Conservation (phyloP, 2,113 vertebrate species). For the Myrmecophaga tridactyla region DNA sequence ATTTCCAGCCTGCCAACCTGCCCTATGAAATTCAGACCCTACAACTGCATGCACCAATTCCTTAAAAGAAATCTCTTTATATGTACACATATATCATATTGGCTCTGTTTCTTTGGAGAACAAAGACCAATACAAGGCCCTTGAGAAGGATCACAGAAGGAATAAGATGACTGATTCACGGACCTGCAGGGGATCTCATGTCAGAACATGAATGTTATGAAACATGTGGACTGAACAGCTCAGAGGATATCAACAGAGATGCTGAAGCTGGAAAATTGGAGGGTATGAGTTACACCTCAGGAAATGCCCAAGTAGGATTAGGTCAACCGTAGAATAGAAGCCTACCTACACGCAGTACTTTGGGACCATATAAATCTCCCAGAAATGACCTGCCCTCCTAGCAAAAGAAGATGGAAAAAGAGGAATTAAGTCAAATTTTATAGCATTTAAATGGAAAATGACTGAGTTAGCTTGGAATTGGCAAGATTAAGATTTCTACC, state of each 20-base stretch:
- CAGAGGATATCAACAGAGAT: not conserved
- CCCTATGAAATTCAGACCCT: no score
- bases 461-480: not conserved
- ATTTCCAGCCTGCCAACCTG: no score
- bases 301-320: not conserved
- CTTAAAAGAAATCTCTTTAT: no score
- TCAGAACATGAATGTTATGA: not conserved
- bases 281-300: not conserved
- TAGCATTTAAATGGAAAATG: constrained; percentile 46
- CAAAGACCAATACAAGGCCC: no score
- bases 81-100: no score
- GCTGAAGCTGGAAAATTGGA: not conserved
- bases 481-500: constrained; percentile 34
- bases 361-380: not conserved
- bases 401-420: not conserved
- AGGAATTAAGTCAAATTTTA: constrained; percentile 13
- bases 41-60: no score
- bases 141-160: not conserved
- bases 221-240: not conserved
- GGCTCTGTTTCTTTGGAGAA: no score
- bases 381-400: not conserved
- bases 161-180: no score
- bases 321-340: not conserved
- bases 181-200: not conserved
- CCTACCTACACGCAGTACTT: not conserved